These are phyloP conservation scores for Pheosia gnoma DNA, from an alignment of 2,888 invertebrate genomes.

Conservation along the genomic window DNA sequence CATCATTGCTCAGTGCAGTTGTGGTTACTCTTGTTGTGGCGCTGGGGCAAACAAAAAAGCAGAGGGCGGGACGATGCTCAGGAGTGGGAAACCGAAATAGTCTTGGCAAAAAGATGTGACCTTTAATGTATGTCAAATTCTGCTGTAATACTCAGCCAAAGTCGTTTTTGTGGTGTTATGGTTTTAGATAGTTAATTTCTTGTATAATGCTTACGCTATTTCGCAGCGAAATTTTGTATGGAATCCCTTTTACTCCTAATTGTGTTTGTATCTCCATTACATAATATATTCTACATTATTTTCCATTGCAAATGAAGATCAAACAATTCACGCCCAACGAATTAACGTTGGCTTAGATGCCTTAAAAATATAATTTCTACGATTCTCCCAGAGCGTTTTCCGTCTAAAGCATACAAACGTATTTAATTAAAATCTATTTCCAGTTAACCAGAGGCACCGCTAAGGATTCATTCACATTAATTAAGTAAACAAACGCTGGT, in stretches of 20 bases:
- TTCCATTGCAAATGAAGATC: constrained; percentile 1
- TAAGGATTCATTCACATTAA: constrained; percentile 44
- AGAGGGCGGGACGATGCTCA: too few relatives aligned
- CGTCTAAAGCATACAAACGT: constrained; percentile 9
- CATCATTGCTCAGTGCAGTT: neutral
- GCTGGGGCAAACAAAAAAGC: too few relatives aligned
- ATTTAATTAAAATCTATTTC: constrained; percentile 39
- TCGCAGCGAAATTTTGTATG: too few relatives aligned
- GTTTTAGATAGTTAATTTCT: too few relatives aligned
- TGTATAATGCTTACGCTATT: too few relatives aligned
- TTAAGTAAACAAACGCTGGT: constrained; percentile 27
- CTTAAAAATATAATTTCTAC: constrained; percentile 1
- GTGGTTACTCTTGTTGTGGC: too few relatives aligned
- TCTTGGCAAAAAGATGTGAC: too few relatives aligned
- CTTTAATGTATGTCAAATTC: too few relatives aligned
- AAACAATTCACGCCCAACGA: neutral
- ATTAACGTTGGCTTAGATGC: constrained; percentile 6
- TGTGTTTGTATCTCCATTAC: neutral
- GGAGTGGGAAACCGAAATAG: too few relatives aligned
- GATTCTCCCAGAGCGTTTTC: neutral
- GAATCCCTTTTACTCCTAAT: neutral
- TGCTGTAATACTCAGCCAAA: too few relatives aligned
- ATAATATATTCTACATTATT: neutral
- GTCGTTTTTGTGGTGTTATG: too few relatives aligned
- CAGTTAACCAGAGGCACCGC: constrained; percentile 15